Evolutionary conservation across 2,888 invertebrate species (phyloP), one percentile per base, ranked within the genome.

Genomic region (Spicauda simplicius): DNA sequence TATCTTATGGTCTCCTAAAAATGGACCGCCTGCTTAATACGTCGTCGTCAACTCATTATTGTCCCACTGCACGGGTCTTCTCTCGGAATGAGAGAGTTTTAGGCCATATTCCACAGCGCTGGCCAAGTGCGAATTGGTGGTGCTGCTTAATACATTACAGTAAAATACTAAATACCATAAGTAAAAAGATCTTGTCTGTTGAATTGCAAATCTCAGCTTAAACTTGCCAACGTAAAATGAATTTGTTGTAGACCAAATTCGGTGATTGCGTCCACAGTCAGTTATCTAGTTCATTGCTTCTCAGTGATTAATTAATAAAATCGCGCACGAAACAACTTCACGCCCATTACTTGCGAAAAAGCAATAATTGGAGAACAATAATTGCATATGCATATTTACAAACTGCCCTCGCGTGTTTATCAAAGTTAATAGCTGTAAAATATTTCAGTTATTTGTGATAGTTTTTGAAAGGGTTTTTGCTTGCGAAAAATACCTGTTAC

Each of bases 251-350:
- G 16, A 48, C 14, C 48, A 50, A 50, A 50, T 18, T 50, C n/a
- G 4, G 18, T n/a, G 19, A 57, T 64, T 64, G 18, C 57, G 20
- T 57, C 16, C 8, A 10, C n/a, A 10, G 6, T 16, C 7, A 12
- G 55, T 10, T 18, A 61, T 61, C 50, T 57, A 55, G 62, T 53
- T 62, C 67, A 62, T 53, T 68, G 62, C 56, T 62, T 68, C 33
- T 63, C 19, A n/a, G 30, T 30, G 58, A 58, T 55, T 25, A 57
- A 68, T 63, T 68, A 68, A 48, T 12, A 53, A 52, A 68, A 62
- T 52, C 16, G 62, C 62, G 68, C 57, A 68, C 57, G 57, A 61
- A 37, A 14, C 19, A 62, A 57, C 68, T 68, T 68, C 68, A 68
- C 68, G 68, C 62, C 52, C 30, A 62, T 57, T 63, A 63, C 58